A percentile compares a stretch with the other conserved stretches of the same genome.
These are phyloP conservation scores for Galerucella pusilla DNA, from an alignment of 2,888 invertebrate species.

Conservation along the genomic window DNA sequence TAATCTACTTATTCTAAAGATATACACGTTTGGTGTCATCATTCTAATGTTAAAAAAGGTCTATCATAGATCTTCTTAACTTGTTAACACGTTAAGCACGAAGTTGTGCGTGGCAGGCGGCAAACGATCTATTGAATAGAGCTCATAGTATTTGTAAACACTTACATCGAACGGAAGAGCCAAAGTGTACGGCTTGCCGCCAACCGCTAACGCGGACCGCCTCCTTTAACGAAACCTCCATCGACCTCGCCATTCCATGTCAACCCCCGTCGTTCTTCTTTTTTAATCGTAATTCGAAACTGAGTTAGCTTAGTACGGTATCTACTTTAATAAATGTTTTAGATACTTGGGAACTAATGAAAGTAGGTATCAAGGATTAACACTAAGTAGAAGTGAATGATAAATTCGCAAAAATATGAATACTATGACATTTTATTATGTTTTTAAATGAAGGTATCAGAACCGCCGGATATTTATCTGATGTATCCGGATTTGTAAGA, in stretches of 20 bases:
- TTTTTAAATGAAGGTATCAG: too few relatives aligned
- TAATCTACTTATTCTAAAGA: not conserved
- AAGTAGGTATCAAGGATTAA: too few relatives aligned
- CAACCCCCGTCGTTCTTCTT: constrained; percentile 53
- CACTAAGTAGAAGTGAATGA: too few relatives aligned
- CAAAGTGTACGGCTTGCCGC: constrained; percentile 39
- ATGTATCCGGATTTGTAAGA: too few relatives aligned
- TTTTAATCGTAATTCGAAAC: constrained; percentile 21
- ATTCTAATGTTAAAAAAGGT: constrained; percentile 4
- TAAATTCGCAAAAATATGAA: too few relatives aligned
- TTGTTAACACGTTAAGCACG: constrained; percentile 27
- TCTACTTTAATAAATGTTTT: too few relatives aligned
- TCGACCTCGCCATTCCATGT: constrained; percentile 24
- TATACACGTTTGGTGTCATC: not conserved
- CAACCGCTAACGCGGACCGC: constrained; percentile 39
- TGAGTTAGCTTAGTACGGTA: too few relatives aligned
- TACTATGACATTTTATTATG: too few relatives aligned
- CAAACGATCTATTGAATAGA: constrained; percentile 30
- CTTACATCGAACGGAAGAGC: constrained; percentile 42
- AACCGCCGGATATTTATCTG: too few relatives aligned
- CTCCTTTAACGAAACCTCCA: constrained; percentile 46
- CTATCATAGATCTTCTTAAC: not conserved
- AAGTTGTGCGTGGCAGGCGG: constrained; percentile 50
- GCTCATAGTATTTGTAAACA: constrained; percentile 52
- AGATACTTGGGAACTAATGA: too few relatives aligned